Base-by-base conservation (phyloP, 2,888 invertebrate species). In the Eupithecia abbreviata region DNA sequence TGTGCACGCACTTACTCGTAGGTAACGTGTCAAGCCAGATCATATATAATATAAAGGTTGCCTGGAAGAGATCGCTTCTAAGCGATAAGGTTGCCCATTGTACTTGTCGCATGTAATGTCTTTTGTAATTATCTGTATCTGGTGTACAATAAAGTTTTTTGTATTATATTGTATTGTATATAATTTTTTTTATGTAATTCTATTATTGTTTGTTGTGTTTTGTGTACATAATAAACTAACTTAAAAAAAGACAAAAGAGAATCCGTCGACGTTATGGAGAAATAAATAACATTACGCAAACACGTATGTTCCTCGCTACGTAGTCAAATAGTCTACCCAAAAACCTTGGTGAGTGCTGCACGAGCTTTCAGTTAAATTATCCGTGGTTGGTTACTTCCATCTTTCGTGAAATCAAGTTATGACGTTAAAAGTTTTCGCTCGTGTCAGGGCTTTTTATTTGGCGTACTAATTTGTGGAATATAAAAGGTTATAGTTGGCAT, bases 401-500 rank as follows among this genome's bases (percentile, higher is more conserved):
- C 49, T 77, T 78, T 71, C 69, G 74, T 45, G 76, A 77, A 77
- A 75, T 75, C 12, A 78, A 80, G 71, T 75, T 79, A 42, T 71
- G 76, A 74, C 69, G 78, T 78, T 78, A 76, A 79, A 78, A 80
- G 74, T 78, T 79, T 70, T 69, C 47, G 70, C 72, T 77, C 74
- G 73, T 74, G 73, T 55, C 70, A 77, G 71, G 30, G 74, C 72
- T 74, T 75, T 80, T 77, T 79, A 78, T 74, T 79, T 73, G 77
- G 75, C 75, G 80, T 82, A 80, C 76, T 79, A 82, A 82, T 82
- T 79, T 67, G 77, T 77, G 67, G 78, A 80, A 80, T 80, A 80
- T 80, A 78, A 82, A 82, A 80, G 81, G 80, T 82, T 81, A 80
- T 76, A 75, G 75, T 80, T 82, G 80, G 77, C 80, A 80, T 80